These are phyloP conservation scores for Liposcelis brunnea DNA, from an alignment of 2,888 invertebrate species.

Conservation along the genomic window DNA sequence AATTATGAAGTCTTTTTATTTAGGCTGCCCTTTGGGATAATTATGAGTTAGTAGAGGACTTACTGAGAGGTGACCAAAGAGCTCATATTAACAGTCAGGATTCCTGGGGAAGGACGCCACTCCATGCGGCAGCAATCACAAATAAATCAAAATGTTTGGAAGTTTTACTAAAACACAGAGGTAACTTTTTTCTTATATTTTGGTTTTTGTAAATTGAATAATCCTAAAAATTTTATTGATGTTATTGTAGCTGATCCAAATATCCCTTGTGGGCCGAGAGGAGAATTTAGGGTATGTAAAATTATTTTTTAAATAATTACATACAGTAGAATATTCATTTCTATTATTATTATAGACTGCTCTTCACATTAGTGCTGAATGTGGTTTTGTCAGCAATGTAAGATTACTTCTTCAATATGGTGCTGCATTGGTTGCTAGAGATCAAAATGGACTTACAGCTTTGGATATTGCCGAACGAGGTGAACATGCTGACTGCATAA, in stretches of 20 bases:
- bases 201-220: neutral
- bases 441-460: slow-evolving; percentile 52
- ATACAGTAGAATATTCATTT: neutral
- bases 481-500: slow-evolving; percentile 45
- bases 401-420: slow-evolving; percentile 45
- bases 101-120: slow-evolving; percentile 53
- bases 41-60: slow-evolving; percentile 63
- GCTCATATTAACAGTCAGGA: slow-evolving; percentile 50
- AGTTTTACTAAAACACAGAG: slow-evolving; percentile 49
- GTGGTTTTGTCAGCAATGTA: slow-evolving; percentile 57
- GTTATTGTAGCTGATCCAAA: slow-evolving; percentile 41
- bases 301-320: neutral
- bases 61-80: slow-evolving; percentile 49
- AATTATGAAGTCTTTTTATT: slow-evolving; percentile 14
- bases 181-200: slow-evolving; percentile 20
- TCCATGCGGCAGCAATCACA: slow-evolving; percentile 68
- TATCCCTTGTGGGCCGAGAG: slow-evolving; percentile 44
- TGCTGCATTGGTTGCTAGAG: slow-evolving; percentile 41
- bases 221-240: neutral
- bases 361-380: slow-evolving; percentile 63
- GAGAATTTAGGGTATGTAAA: slow-evolving; percentile 42
- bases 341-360: slow-evolving; percentile 43
- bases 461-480: slow-evolving; percentile 52
- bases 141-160: slow-evolving; percentile 58
- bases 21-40: slow-evolving; percentile 81